Evolutionary conservation across 1,140 invertebrate species (phyloP).

Genomic region (Drosophila simulans): DNA sequence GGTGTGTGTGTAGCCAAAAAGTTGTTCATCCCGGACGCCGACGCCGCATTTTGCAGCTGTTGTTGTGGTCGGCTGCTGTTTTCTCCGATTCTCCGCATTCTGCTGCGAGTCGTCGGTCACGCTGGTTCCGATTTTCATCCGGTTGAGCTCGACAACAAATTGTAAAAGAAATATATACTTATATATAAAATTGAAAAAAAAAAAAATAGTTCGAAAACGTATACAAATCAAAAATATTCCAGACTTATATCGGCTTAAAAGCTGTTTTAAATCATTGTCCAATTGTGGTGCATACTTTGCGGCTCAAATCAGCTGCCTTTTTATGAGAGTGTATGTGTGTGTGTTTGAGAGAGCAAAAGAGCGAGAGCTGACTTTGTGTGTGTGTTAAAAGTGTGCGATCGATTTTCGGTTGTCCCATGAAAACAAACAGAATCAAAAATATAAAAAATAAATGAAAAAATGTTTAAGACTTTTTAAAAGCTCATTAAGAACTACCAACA

Average conservation of each 20-base stretch:
- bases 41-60: conserved; percentile 62
- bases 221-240: neutral
- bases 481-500: conserved; percentile 16
- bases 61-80: conserved; percentile 52
- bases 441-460: neutral
- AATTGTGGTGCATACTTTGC: conserved; percentile 39
- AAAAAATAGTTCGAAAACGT: neutral
- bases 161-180: conserved; percentile 4
- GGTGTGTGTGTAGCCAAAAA: conserved; percentile 17
- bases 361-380: conserved; percentile 16
- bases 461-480: neutral
- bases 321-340: conserved; percentile 17
- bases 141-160: conserved; percentile 20
- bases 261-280: conserved; percentile 8
- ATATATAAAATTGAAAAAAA: neutral
- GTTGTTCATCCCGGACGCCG: conserved; percentile 61
- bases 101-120: conserved; percentile 67
- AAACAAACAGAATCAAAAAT: conserved; percentile 20
- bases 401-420: conserved; percentile 59
- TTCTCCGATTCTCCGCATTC: conserved; percentile 48
- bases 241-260: neutral
- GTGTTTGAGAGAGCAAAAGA: conserved; percentile 9
- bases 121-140: conserved; percentile 42
- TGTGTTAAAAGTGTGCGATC: conserved; percentile 67
- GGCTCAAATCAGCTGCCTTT: conserved; percentile 63